phyloP scores from a whole-genome alignment of 30 jellyfish, hydroid and myxozoan species.

The Turritopsis rubra region DNA sequence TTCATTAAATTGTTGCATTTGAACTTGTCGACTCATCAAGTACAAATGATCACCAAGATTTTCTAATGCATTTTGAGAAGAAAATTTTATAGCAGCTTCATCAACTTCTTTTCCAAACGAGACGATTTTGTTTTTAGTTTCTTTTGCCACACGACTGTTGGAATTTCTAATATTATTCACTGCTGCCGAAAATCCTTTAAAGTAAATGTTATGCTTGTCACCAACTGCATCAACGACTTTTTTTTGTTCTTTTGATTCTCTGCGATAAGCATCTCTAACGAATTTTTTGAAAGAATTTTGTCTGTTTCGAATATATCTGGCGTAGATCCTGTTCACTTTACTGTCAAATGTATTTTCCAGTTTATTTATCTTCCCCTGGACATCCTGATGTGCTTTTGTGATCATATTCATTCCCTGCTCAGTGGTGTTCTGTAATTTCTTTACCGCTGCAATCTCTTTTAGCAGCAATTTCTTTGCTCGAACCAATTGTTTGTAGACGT shows the following conservation, averaged over 20 bases:
- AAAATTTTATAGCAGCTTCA: not conserved
- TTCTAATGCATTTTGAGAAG: not conserved
- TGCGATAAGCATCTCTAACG: not conserved
- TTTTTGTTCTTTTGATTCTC: not conserved
- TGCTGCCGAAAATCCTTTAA: not conserved
- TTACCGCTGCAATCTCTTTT: not conserved
- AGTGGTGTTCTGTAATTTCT: not conserved
- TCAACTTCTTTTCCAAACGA: not conserved
- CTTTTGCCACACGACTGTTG: not conserved
- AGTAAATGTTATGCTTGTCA: not conserved
- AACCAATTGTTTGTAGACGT: not conserved
- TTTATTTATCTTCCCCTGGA: not conserved
- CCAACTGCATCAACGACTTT: not conserved
- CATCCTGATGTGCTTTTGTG: not conserved
- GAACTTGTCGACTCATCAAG: slow-evolving; percentile 11
- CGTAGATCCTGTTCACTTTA: not conserved
- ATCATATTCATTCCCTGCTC: not conserved
- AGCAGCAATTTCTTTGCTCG: not conserved
- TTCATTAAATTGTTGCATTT: slow-evolving; percentile 18
- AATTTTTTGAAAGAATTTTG: not conserved
- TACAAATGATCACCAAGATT: slow-evolving; percentile 10
- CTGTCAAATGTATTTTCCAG: not conserved
- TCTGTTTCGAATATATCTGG: not conserved
- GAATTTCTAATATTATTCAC: not conserved
- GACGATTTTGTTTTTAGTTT: not conserved